Evolutionary conservation across 92 coral and sea anemone species (phyloP).

Genomic region (Epizoanthus illoricatus): DNA sequence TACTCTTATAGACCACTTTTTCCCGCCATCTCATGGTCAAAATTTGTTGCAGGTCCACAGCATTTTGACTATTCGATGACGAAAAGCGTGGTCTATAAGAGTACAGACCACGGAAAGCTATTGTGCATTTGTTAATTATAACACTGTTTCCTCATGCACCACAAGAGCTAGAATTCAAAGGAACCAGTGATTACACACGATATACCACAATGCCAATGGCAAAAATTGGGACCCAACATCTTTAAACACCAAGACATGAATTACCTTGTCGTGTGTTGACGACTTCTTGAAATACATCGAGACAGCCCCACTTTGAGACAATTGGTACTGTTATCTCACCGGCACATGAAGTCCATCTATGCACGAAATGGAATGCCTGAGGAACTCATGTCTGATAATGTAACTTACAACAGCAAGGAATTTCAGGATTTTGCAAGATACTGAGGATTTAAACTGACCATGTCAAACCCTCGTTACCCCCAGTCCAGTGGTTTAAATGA

Average conservation of each 20-base stretch:
- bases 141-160: slow-evolving; percentile 14
- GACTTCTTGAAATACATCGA: slow-evolving; percentile 28
- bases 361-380: slow-evolving; percentile 39
- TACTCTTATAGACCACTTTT: too few relatives aligned
- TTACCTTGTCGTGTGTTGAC: slow-evolving; percentile 27
- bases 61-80: too few relatives aligned
- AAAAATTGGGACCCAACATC: slow-evolving; percentile 22
- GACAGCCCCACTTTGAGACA: slow-evolving; percentile 25
- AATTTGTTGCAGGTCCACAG: too few relatives aligned
- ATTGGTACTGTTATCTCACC: slow-evolving; percentile 22
- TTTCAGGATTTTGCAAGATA: slow-evolving; percentile 24
- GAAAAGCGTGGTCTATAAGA: too few relatives aligned
- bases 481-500: slow-evolving; percentile 38
- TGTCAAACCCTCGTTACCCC: slow-evolving; percentile 24
- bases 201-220: slow-evolving; percentile 34
- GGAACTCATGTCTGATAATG: slow-evolving; percentile 23
- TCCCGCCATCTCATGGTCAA: too few relatives aligned
- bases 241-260: not conserved
- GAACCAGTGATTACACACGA: slow-evolving; percentile 41
- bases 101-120: too few relatives aligned
- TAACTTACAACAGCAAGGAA: slow-evolving; percentile 24
- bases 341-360: slow-evolving; percentile 12
- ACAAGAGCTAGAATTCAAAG: slow-evolving; percentile 28
- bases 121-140: too few relatives aligned
- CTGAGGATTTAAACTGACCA: slow-evolving; percentile 26